Base-by-base conservation (phyloP, 2,888 invertebrate species). In the Panorpa germanica region DNA sequence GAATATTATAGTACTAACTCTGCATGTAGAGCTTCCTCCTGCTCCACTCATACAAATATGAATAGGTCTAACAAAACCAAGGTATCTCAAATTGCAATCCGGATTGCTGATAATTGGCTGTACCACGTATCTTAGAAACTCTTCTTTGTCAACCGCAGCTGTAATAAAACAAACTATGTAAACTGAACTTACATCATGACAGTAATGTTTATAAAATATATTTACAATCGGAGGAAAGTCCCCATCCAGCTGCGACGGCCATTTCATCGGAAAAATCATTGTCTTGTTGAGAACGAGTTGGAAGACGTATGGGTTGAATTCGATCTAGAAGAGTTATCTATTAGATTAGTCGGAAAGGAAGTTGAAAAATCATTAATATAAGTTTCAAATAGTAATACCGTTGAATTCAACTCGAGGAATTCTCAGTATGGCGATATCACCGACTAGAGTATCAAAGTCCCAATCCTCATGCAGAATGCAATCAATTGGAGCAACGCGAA, bases 181-280 rank as follows among this genome's bases (percentile, higher is more conserved):
- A 12, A 12, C 4, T 14, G 3, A 16, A 13, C 4, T 26, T 26
- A 10, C 7, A 4, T 16, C 14, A 16, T 14, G 9, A 12, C 6
- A 14, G 5, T 6, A 25, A 12, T 9, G 14, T 5, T 9, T 12
- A 5, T 3, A 18, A 23, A 16, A 10, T 8, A 18, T 25, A 26
- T 37, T 37, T 33, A 40, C 40, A 11, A 31, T 52, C 50, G 15
- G 41, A 37, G 21, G 47, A 49, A 23, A 49, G 50, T 5, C 62
- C 61, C 61, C 61, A 62, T 9, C 61, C 61, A 13, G 55, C 55
- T 27, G 55, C 57, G 5, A 51, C 44, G 12, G 49, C 54, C n/a
- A n/a, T n/a, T n/a, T n/a, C n/a, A n/a, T n/a, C n/a, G n/a, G n/a
- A n/a, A n/a, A n/a, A n/a, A n/a, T n/a, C n/a, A n/a, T n/a, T n/a